Evolutionary conservation across 92 coral and sea anemone genomes (phyloP).

Genomic region (Micromussa lordhowensis): DNA sequence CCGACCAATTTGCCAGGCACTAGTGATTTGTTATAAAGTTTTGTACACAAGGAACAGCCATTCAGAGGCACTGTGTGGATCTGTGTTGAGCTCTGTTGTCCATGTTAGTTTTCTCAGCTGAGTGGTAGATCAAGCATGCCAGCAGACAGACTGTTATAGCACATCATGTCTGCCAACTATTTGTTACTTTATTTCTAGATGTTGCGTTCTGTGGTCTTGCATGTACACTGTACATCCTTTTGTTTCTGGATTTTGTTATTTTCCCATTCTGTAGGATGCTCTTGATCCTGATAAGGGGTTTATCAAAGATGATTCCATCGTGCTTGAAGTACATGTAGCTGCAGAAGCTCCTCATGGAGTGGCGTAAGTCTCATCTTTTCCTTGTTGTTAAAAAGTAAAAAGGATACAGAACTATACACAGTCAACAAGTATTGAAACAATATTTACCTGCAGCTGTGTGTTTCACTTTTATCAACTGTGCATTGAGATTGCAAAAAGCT

Average conservation of each 20-base stretch:
- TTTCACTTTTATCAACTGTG: background rate
- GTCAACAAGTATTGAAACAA: background rate
- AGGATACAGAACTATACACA: background rate
- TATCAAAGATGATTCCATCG: conserved; percentile 86
- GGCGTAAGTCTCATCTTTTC: conserved; percentile 83
- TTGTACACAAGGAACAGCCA: background rate
- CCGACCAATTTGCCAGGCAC: too few species aligned
- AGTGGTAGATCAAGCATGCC: too few species aligned
- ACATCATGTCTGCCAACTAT: background rate
- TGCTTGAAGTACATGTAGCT: conserved; percentile 87
- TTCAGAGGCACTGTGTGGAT: background rate
- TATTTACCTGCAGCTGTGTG: background rate
- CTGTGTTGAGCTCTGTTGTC: background rate
- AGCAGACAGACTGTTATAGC: background rate
- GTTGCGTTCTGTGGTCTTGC: background rate
- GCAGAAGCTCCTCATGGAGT: conserved; percentile 99
- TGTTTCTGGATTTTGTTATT: background rate
- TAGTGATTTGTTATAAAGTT: too few species aligned
- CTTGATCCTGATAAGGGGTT: conserved; percentile 91
- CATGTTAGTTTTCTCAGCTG: background rate
- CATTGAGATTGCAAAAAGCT: too few species aligned
- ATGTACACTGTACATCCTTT: background rate
- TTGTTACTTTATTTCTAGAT: background rate
- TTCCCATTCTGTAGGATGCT: conserved; percentile 69
- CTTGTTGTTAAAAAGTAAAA: background rate